Evolutionary conservation across 2,888 invertebrate species (phyloP), one percentile per base, ranked within the genome.

Genomic region (Rhodophaea formosa): DNA sequence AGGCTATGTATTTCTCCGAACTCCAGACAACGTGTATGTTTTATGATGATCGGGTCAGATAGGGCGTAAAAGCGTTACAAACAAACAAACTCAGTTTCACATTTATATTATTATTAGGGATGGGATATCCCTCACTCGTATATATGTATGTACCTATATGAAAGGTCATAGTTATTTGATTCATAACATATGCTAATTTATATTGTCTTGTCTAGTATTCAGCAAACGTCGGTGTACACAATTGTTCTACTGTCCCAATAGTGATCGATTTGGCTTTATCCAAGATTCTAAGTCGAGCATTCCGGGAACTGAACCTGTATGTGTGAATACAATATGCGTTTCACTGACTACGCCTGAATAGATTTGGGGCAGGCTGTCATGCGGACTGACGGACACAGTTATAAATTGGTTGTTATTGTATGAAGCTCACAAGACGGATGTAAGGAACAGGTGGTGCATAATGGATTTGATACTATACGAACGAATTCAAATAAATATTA

Each of bases 241-340:
- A 39, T 39, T 39, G 39, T 39, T 52, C 43, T 47, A 45, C 57
- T 44, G 45, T 58, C 56, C 56, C 56, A 56, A 58, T 59, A 61
- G 49, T 57, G 59, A 56, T 44, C 54, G 59, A 60, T 58, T 39
- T 39, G 23, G 39, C 39, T 39, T 39, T 39, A 39, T 12, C n/a
- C 39, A 12, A n/a, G n/a, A 8, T n/a, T 39, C 12, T 12, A 3
- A 39, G n/a, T 39, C 39, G 12, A 39, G 39, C n/a, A 39, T 39
- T 39, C n/a, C 39, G 39, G 39, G n/a, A 39, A 12, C 12, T 39
- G 12, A 12, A 39, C 39, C 8, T 39, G n/a, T n/a, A 39, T 12
- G 12, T 39, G n/a, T n/a, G 12, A 12, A 8, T 39, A 39, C 39
- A 39, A 39, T n/a, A n/a, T 12, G 39, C n/a, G n/a, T 39, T 39